phyloP scores from a whole-genome alignment of 2,797 vertebrate species.

The Poecilia picta region DNA sequence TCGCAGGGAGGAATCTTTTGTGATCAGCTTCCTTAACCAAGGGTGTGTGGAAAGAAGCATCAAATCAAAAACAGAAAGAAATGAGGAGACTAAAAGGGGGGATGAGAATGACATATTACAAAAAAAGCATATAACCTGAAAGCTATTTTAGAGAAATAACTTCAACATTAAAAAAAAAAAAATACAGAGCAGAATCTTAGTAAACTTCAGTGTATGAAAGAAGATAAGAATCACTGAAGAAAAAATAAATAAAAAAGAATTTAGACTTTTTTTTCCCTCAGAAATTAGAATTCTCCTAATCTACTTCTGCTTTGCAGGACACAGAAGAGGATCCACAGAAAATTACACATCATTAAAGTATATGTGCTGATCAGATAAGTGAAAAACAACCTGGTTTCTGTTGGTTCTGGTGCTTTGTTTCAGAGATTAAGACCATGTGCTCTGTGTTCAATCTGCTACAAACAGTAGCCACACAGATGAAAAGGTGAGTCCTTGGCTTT shows the following conservation, averaged over 20 bases:
- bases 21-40: conserved; percentile 38
- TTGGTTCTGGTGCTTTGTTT: background rate
- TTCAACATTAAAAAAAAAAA: background rate
- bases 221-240: too few relatives aligned
- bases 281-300: too few relatives aligned
- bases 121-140: background rate
- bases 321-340: too few relatives aligned
- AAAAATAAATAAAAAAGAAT: too few relatives aligned
- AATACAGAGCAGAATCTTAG: background rate
- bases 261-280: too few relatives aligned
- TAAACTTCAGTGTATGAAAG: background rate
- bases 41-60: conserved; percentile 38
- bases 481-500: background rate
- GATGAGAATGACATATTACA: conserved; percentile 24
- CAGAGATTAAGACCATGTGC: background rate
- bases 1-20: conserved; percentile 36
- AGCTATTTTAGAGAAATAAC: background rate
- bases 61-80: conserved; percentile 45
- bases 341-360: background rate
- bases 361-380: background rate
- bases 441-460: background rate
- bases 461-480: background rate
- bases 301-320: too few relatives aligned
- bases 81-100: conserved; percentile 21
- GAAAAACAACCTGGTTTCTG: background rate